Percentiles rank a stretch among this genome's conserved stretches.
Conservation (phyloP, 1,140 invertebrate species). For the Drosophila paulistorum region DNA sequence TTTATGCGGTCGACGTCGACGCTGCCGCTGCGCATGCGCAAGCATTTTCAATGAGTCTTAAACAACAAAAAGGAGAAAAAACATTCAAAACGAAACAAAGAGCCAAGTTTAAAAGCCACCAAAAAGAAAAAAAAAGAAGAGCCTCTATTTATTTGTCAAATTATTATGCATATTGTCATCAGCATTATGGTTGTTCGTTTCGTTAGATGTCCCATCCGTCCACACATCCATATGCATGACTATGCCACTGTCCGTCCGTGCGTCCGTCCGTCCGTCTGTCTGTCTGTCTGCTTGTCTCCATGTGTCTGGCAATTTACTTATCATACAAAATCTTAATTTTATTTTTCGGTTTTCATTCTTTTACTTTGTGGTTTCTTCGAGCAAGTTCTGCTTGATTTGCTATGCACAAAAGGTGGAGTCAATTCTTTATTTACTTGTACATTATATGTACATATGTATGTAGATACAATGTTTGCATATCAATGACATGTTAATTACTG, state of each 20-base stretch:
- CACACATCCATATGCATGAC: constrained; percentile 48
- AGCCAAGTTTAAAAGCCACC: constrained; percentile 10
- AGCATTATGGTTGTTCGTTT: constrained; percentile 83
- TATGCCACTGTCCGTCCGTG: neutral
- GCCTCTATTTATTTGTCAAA: constrained; percentile 21
- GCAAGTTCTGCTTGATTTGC: constrained; percentile 23
- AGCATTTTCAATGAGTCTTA: constrained; percentile 66
- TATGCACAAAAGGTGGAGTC: constrained; percentile 15
- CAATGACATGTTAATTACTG: constrained; percentile 52
- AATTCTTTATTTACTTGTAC: neutral
- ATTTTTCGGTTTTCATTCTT: constrained; percentile 11
- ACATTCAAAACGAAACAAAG: neutral
- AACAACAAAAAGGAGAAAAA: constrained; percentile 4
- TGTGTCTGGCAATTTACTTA: constrained; percentile 17
- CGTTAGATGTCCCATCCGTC: constrained; percentile 84
- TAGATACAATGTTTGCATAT: constrained; percentile 43
- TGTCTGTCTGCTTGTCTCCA: neutral
- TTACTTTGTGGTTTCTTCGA: neutral
- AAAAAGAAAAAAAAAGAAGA: neutral
- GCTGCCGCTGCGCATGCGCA: constrained; percentile 61
- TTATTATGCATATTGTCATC: constrained; percentile 37
- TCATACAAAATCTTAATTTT: constrained; percentile 18
- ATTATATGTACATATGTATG: too few species aligned
- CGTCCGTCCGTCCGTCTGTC: neutral
- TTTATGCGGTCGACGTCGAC: neutral